Percentiles rank a stretch among this genome's conserved stretches.
These are phyloP conservation scores for Abscondita cerata DNA, from an alignment of 2,888 invertebrate species.

Conservation along the genomic window DNA sequence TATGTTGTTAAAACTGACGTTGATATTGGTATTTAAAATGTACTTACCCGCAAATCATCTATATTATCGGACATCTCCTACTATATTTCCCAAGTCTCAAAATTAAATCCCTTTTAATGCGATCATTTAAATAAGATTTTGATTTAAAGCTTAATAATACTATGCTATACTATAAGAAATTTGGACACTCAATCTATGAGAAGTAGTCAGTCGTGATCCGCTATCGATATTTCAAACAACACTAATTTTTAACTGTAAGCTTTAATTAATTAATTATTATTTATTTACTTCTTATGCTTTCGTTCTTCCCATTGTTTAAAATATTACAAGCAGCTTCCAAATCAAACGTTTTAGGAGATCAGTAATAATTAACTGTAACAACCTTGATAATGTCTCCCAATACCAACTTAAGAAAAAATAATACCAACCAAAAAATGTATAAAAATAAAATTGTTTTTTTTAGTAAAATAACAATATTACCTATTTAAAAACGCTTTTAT, in stretches of 20 bases:
- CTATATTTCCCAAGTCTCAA: conserved; percentile 36
- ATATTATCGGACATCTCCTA: conserved; percentile 58
- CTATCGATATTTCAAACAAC: not conserved
- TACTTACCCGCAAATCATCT: conserved; percentile 56
- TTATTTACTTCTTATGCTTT: no score
- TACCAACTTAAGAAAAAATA: not conserved
- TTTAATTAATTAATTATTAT: no score
- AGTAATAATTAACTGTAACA: conserved; percentile 1
- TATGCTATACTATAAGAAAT: not conserved
- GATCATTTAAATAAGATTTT: conserved; percentile 38
- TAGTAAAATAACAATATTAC: no score
- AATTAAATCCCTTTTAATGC: conserved; percentile 33
- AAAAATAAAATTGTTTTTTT: no score
- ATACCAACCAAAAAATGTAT: no score
- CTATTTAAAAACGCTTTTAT: no score
- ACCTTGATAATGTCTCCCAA: not conserved
- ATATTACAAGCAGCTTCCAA: no score
- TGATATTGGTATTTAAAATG: no score
- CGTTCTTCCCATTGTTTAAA: no score
- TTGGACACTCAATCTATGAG: not conserved
- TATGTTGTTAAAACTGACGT: no score
- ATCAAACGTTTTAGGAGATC: no score
- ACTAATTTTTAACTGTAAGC: not conserved
- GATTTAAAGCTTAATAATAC: conserved; percentile 11
- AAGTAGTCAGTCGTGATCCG: not conserved